A percentile compares a stretch with the other conserved stretches of the same genome.
phyloP scores from a whole-genome alignment of 2,797 vertebrate species.

The Sarcoramphus papa region DNA sequence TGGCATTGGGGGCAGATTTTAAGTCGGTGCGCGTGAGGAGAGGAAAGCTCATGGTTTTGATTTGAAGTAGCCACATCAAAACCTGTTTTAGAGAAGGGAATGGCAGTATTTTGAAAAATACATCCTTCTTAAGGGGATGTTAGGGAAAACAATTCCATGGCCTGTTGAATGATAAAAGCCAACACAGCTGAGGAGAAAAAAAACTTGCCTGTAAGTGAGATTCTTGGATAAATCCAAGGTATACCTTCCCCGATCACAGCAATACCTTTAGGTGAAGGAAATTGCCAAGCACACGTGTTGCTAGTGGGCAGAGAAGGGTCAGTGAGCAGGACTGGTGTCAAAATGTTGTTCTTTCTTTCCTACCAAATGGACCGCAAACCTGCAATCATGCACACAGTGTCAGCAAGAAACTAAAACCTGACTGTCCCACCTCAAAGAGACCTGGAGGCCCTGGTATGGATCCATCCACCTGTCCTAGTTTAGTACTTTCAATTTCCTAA shows the following conservation, averaged over 20 bases:
- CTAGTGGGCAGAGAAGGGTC: not conserved
- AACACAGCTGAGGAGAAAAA: not conserved
- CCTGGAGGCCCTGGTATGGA: not conserved
- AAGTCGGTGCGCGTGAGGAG: slow-evolving; percentile 34
- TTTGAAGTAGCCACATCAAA: slow-evolving; percentile 72
- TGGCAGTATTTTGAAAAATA: slow-evolving; percentile 59
- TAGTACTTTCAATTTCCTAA: too few species aligned
- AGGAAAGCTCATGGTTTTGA: slow-evolving; percentile 65
- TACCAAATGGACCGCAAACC: not conserved
- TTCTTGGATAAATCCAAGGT: not conserved
- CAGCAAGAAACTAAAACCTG: not conserved
- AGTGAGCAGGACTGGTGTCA: not conserved
- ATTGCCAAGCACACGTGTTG: not conserved
- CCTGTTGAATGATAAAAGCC: slow-evolving; percentile 50
- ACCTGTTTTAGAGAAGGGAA: slow-evolving; percentile 47
- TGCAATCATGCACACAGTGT: rapidly evolving
- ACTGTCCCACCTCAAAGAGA: not conserved
- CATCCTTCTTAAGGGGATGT: slow-evolving; percentile 57
- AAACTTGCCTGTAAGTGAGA: not conserved
- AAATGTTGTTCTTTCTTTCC: not conserved
- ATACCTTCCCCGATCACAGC: not conserved
- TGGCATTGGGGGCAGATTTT: slow-evolving; percentile 46
- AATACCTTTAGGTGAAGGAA: not conserved
- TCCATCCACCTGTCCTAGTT: not conserved
- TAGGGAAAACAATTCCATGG: slow-evolving; percentile 48